phyloP scores from a whole-genome alignment of 2,888 invertebrate genomes.

The Pandemis cinnamomeana region DNA sequence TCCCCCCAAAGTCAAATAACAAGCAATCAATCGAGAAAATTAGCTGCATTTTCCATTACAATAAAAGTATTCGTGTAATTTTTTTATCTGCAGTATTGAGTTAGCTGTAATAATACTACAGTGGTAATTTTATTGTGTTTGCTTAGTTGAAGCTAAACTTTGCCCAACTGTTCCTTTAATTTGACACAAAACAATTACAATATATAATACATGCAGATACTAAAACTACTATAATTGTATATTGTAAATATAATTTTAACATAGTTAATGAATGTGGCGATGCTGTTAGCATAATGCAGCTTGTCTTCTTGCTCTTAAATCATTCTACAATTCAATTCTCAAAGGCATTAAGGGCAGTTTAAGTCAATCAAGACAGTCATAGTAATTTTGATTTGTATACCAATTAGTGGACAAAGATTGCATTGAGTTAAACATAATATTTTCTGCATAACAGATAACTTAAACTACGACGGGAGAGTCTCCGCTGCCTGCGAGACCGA shows the following conservation, averaged over 20 bases:
- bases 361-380: background rate
- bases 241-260: background rate
- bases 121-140: too few relatives aligned
- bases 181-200: too few relatives aligned
- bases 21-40: too few relatives aligned
- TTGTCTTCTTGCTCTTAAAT: background rate
- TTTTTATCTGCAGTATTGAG: too few relatives aligned
- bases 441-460: background rate
- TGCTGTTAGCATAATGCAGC: background rate
- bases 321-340: conserved; percentile 11
- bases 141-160: too few relatives aligned
- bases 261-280: background rate
- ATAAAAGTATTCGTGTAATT: too few relatives aligned
- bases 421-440: background rate
- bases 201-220: too few relatives aligned
- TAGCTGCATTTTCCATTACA: too few relatives aligned
- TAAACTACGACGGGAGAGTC: background rate
- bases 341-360: background rate
- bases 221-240: too few relatives aligned
- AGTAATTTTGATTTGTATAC: background rate
- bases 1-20: too few relatives aligned
- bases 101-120: too few relatives aligned
- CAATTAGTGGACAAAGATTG: background rate
- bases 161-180: too few relatives aligned
- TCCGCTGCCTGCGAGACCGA: background rate